Conservation (phyloP, 2,113 vertebrate genomes). For the Psilopsiagon aymara region DNA sequence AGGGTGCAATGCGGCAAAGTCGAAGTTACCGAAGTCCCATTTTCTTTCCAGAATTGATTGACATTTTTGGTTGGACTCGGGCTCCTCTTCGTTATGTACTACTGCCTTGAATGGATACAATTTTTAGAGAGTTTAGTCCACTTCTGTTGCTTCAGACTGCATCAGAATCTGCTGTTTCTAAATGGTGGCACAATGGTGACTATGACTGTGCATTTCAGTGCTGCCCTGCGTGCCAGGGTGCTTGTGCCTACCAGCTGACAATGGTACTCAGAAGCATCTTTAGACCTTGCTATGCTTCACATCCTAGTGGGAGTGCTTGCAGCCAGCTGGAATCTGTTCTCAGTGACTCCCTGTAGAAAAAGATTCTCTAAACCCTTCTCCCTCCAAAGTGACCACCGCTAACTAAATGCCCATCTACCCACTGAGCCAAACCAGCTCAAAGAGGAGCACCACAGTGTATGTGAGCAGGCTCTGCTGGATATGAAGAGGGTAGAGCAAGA, state of each 20-base stretch:
- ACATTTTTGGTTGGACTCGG: neutral
- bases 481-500: neutral
- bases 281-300: neutral
- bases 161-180: neutral
- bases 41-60: neutral
- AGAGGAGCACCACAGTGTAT: neutral
- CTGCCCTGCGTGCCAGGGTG: neutral
- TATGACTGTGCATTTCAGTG: neutral
- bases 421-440: constrained; percentile 22
- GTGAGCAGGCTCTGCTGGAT: constrained; percentile 4
- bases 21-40: neutral
- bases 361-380: neutral
- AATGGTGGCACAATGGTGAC: neutral
- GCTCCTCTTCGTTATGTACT: neutral
- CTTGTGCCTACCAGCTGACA: neutral
- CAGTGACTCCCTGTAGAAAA: neutral
- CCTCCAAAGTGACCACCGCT: neutral
- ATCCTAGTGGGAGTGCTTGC: neutral
- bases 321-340: constrained; percentile 1
- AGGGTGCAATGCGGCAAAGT: neutral
- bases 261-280: neutral
- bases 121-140: neutral
- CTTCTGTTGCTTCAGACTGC: neutral
- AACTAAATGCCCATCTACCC: neutral
- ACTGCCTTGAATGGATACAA: neutral